These are phyloP conservation scores for Acleris sparsana DNA, from an alignment of 2,888 invertebrate species.

Conservation along the genomic window DNA sequence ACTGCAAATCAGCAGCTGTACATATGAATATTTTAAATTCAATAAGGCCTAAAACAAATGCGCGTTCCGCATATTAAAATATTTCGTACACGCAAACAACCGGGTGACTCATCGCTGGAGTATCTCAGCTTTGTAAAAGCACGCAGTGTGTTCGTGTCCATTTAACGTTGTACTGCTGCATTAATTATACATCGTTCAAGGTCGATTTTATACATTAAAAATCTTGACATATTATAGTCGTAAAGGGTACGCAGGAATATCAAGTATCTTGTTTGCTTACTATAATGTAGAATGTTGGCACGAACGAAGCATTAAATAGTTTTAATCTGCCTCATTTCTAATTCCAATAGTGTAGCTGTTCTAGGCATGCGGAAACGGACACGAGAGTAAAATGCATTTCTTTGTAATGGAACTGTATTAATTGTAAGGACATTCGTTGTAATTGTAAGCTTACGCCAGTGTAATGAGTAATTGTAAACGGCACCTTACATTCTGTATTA, in stretches of 20 bases:
- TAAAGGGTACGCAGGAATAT: slow-evolving; percentile 30
- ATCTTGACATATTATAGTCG: slow-evolving; percentile 21
- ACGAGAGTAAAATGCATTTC: slow-evolving; percentile 24
- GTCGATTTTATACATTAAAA: slow-evolving; percentile 17
- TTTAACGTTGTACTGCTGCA: slow-evolving; percentile 25
- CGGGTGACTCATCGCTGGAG: slow-evolving; percentile 21
- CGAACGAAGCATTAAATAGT: slow-evolving; percentile 7
- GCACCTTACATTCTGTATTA: slow-evolving; percentile 58
- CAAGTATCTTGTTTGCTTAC: slow-evolving; percentile 27
- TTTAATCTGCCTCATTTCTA: slow-evolving; percentile 20
- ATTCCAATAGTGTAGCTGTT: slow-evolving; percentile 28
- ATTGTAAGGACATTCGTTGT: slow-evolving; percentile 29
- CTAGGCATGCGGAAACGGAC: slow-evolving; percentile 13
- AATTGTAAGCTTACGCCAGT: slow-evolving; percentile 56
- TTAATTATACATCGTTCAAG: slow-evolving; percentile 29
- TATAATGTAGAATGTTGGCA: background rate
- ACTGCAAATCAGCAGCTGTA: slow-evolving; percentile 16
- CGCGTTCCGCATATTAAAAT: slow-evolving; percentile 22
- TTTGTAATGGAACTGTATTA: slow-evolving; percentile 26
- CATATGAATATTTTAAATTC: slow-evolving; percentile 23
- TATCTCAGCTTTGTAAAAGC: slow-evolving; percentile 22
- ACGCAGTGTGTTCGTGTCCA: slow-evolving; percentile 14
- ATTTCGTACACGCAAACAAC: slow-evolving; percentile 12
- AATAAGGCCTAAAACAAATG: slow-evolving; percentile 33
- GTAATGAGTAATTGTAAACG: slow-evolving; percentile 44